phyloP scores from a whole-genome alignment of 2,797 vertebrate genomes.

The Leuciscus waleckii region DNA sequence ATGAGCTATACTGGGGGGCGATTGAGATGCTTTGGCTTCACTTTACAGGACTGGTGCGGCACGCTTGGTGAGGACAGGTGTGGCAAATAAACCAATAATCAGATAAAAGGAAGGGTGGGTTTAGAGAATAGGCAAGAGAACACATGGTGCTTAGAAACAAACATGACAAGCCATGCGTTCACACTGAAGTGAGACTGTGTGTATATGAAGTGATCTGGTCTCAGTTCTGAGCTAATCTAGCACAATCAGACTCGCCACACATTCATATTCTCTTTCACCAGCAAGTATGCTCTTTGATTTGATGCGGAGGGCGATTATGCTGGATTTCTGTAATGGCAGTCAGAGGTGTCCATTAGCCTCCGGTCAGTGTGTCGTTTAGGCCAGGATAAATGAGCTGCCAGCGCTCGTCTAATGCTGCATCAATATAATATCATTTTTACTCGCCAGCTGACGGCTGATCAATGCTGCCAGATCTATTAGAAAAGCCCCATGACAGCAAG shows the following conservation, averaged over 20 bases:
- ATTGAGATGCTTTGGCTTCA: too few species aligned
- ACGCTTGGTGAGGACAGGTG: neutral
- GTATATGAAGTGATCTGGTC: neutral
- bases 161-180: neutral
- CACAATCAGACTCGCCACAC: neutral
- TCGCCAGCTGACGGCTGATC: slow-evolving; percentile 43
- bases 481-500: slow-evolving; percentile 33
- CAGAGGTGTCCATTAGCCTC: neutral
- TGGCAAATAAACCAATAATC: neutral
- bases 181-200: too few species aligned
- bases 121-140: neutral
- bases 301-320: neutral
- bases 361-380: slow-evolving; percentile 19
- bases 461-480: slow-evolving; percentile 47
- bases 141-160: neutral
- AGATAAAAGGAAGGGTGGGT: too few species aligned
- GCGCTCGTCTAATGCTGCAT: slow-evolving; percentile 51
- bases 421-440: slow-evolving; percentile 53
- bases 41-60: too few species aligned
- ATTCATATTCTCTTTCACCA: neutral
- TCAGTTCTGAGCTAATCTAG: neutral
- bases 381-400: slow-evolving; percentile 51
- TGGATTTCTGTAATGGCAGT: neutral
- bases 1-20: too few species aligned
- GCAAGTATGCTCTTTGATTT: neutral